Evolutionary conservation across 2,797 vertebrate species (phyloP), one percentile per base, ranked within the genome.

Genomic region (Pelobates cultripes): DNA sequence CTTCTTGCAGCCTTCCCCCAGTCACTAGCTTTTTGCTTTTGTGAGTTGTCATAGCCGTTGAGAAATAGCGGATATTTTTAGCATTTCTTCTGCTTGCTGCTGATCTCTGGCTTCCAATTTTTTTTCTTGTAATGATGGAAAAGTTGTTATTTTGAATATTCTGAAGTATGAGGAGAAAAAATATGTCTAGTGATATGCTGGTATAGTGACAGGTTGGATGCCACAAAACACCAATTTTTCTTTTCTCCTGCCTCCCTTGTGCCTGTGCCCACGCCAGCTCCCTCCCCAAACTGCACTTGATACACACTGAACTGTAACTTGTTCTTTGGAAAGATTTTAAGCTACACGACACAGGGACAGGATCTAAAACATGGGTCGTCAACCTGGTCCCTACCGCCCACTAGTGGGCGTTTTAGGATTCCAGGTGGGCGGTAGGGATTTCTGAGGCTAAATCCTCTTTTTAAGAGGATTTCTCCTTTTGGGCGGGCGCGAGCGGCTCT

Each of bases 61-160:
- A 84, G 77, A 84, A 79, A 84, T 84, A 42, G 60, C 75, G 73
- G 28, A 47, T 84, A 84, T 84, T 84, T 79, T 80, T 84, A 79
- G 82, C 67, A 70, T 72, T 64, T 75, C 67, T 84, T 72, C 68
- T 79, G 81, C 66, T 84, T 67, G 70, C 73, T 45, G 73, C 67
- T 79, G 72, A 75, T 75, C 77, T 53, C 57, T 43, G 43, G 66
- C 66, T 66, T 76, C 44, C 75, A 71, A 71, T 84, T 47, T 74
- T 72, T 75, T 68, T 53, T 14, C 61, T 40, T 72, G 57, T 76
- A 84, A 80, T 71, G 77, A 84, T 84, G 60, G 73, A 84, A 57
- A 84, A 57, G 41, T 84, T 67, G 44, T 7, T 72, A 72, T 79
- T 63, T 79, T 51, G 28, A 79, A 79, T 79, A 60, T 80, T 72